Evolutionary conservation across 2,113 vertebrate genomes (phyloP).

Genomic region (Sphaerodactylus townsendi): DNA sequence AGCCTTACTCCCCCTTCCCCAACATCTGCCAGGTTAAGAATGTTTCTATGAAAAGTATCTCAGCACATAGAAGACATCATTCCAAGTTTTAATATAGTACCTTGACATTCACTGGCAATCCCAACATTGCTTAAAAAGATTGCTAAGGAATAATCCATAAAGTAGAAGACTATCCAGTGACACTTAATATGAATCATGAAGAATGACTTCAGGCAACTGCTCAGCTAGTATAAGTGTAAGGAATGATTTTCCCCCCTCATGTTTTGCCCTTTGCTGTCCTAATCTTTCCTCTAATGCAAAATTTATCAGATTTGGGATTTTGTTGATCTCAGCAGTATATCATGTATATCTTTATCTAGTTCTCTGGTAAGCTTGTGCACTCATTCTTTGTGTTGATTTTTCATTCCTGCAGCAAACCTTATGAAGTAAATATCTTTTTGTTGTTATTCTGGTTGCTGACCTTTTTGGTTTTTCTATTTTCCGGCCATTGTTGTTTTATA

Average conservation of each 20-base stretch:
- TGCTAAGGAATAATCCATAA: slow-evolving; percentile 13
- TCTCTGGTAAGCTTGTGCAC: slow-evolving; percentile 37
- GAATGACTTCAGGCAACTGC: slow-evolving; percentile 47
- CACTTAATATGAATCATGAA: slow-evolving; percentile 31
- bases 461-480: background rate
- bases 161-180: slow-evolving; percentile 26
- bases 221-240: slow-evolving; percentile 44
- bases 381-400: slow-evolving; percentile 50
- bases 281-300: slow-evolving; percentile 67
- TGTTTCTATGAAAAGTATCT: background rate
- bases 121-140: background rate
- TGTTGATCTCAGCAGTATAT: slow-evolving; percentile 59
- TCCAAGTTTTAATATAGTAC: background rate
- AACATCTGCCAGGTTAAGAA: background rate
- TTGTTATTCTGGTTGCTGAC: background rate
- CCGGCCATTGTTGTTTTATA: slow-evolving; percentile 17
- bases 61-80: background rate
- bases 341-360: slow-evolving; percentile 52
- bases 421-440: slow-evolving; percentile 2
- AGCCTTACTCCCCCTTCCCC: background rate
- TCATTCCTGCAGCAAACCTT: slow-evolving; percentile 33
- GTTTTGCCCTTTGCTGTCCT: slow-evolving; percentile 52
- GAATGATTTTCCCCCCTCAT: slow-evolving; percentile 29
- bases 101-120: background rate
- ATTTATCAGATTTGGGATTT: slow-evolving; percentile 62